These are phyloP conservation scores for Sciurus niger DNA, from an alignment of 2,113 vertebrate genomes.

Conservation along the genomic window DNA sequence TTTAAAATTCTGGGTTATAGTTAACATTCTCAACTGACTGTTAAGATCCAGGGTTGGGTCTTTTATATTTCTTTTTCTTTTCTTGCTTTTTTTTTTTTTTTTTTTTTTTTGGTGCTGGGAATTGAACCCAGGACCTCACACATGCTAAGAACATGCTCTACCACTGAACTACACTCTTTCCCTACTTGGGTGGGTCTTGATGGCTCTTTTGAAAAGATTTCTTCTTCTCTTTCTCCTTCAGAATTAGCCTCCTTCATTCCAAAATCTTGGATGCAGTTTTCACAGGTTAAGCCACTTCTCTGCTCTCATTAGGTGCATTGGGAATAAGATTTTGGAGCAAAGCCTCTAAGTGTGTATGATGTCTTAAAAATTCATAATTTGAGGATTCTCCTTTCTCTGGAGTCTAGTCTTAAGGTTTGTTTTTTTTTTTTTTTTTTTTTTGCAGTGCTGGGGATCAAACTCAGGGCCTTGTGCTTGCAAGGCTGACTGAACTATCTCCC, in stretches of 20 bases:
- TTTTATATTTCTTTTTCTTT: no score
- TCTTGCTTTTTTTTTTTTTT: no score
- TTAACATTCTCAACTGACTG: not conserved
- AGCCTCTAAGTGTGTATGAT: not conserved
- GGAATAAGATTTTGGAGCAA: not conserved
- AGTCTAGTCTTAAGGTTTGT: not conserved
- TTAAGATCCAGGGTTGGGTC: not conserved
- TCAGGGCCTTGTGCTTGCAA: no score
- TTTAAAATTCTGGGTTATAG: not conserved
- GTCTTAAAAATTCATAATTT: not conserved
- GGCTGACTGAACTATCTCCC: no score
- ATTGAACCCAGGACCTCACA: no score
- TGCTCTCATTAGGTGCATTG: not conserved
- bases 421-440: not conserved
- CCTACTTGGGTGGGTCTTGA: not conserved
- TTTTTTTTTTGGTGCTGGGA: no score
- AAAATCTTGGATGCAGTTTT: constrained; percentile 6
- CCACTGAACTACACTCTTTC: no score
- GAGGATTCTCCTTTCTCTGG: not conserved
- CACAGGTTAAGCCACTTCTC: not conserved
- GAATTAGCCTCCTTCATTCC: not conserved
- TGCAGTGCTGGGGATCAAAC: no score
- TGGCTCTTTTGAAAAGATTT: not conserved
- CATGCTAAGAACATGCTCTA: no score
- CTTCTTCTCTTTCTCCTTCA: not conserved